Percentiles rank a stretch among this genome's conserved stretches.
These are phyloP conservation scores for Cryptocephalus primarius DNA, from an alignment of 2,888 invertebrate genomes.

Conservation along the genomic window DNA sequence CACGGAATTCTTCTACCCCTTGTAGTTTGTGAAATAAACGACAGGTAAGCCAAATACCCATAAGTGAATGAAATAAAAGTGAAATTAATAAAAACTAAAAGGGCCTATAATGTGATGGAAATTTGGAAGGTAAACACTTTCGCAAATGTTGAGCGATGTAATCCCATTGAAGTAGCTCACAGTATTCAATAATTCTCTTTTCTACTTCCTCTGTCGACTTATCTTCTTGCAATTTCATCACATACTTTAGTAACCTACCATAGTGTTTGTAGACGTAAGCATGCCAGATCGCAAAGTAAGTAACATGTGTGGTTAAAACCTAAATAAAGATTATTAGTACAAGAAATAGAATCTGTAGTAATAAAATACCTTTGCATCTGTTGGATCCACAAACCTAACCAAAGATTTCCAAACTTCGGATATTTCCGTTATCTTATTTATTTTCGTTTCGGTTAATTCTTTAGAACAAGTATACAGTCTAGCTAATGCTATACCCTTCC, in stretches of 20 bases:
- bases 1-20: no score
- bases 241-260: conserved; percentile 69
- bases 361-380: conserved; percentile 58
- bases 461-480: conserved; percentile 42
- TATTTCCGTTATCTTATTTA: conserved; percentile 44
- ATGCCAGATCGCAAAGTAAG: conserved; percentile 74
- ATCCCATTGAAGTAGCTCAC: conserved; percentile 57
- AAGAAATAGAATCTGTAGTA: neutral
- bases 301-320: conserved; percentile 35
- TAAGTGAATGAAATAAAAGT: no score
- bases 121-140: conserved; percentile 53
- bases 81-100: conserved; percentile 43
- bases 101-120: conserved; percentile 55
- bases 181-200: conserved; percentile 53
- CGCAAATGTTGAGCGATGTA: conserved; percentile 49
- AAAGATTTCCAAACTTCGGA: conserved; percentile 56
- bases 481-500: conserved; percentile 62
- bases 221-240: conserved; percentile 71
- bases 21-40: no score
- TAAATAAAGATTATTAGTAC: conserved; percentile 4
- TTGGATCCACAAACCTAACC: conserved; percentile 70
- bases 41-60: no score
- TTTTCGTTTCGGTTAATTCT: conserved; percentile 13
- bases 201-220: conserved; percentile 64
- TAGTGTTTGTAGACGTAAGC: conserved; percentile 66